A percentile compares a stretch with the other conserved stretches of the same genome.
These are phyloP conservation scores for Ophion costatus DNA, from an alignment of 2,888 invertebrate species.

Conservation along the genomic window DNA sequence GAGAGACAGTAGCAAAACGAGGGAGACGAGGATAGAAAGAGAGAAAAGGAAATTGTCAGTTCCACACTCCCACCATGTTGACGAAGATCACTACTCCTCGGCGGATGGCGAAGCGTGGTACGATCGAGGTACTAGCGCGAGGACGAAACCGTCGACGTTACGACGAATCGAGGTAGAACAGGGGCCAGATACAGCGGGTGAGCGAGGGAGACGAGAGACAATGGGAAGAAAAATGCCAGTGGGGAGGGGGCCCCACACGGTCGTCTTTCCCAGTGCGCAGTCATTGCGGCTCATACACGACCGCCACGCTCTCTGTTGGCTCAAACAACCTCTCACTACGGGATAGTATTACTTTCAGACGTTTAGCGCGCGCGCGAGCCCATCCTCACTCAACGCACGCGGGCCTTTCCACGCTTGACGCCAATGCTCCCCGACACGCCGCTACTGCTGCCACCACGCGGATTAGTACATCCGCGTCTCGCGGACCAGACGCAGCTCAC, in stretches of 20 bases:
- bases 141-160: conserved; percentile 59
- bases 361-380: conserved; percentile 73
- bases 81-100: conserved; percentile 48
- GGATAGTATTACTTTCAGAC: conserved; percentile 81
- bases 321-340: conserved; percentile 80
- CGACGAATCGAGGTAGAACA: conserved; percentile 65
- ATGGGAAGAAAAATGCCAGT: conserved; percentile 48
- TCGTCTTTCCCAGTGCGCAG: conserved; percentile 24
- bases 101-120: conserved; percentile 50
- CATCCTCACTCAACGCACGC: conserved; percentile 40
- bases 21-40: conserved; percentile 46
- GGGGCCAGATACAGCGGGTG: conserved; percentile 44
- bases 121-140: conserved; percentile 50
- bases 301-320: conserved; percentile 71
- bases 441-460: conserved; percentile 50
- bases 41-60: conserved; percentile 60
- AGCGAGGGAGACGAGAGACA: conserved; percentile 40
- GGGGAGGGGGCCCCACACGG: conserved; percentile 53
- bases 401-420: conserved; percentile 50
- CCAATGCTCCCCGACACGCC: conserved; percentile 29
- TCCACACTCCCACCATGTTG: conserved; percentile 57
- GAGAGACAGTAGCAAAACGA: conserved; percentile 49
- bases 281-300: conserved; percentile 63
- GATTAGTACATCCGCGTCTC: conserved; percentile 43
- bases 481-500: conserved; percentile 6